Base-by-base conservation (phyloP, 2,888 invertebrate species). In the Stenichneumon culpator region DNA sequence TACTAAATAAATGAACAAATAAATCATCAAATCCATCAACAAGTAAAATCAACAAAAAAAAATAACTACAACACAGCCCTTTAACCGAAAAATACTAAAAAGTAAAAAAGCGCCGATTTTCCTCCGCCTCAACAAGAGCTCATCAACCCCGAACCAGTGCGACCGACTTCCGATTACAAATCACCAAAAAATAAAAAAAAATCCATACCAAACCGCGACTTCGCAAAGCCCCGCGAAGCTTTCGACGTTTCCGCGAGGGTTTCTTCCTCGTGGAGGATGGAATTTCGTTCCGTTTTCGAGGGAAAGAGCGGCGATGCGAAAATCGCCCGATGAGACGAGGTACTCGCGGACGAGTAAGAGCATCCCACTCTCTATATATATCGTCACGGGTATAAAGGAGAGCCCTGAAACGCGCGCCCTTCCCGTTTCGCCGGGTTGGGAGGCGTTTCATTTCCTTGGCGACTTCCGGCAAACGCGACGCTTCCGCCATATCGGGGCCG, bases 401-500 rank as follows among this genome's bases (percentile, higher is more conserved):
- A 84, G 67, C 68, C 60, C 70, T 60, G 28, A 25, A 19, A 32
- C 52, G 63, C 65, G 65, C 22, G 50, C 50, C 25, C 57, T 72
- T 79, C 25, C 78, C 79, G 83, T 81, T 80, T 86, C 83, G 84
- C 77, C 73, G 77, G 78, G 73, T 73, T 65, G 82, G 89, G 91
- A 90, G 92, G 92, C 90, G 92, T 93, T 93, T 93, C 93, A 93
- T 93, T 93, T 93, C 93, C 93, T 92, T 90, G 90, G 91, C 91
- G 92, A 93, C 93, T 93, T 93, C 93, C 93, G 93, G 93, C 92
- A 92, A 93, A 93, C 93, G 92, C 93, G 92, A 92, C 92, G 93
- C 93, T 93, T 93, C 93, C 93, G 93, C 90, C 90, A 90, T 92
- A 90, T 92, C 90, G 91, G 87, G 87, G 89, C 89, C 86, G 80